A percentile compares a stretch with the other conserved stretches of the same genome.
Evolutionary conservation across 2,113 vertebrate genomes (phyloP).

Genomic region (Trichechus manatus): DNA sequence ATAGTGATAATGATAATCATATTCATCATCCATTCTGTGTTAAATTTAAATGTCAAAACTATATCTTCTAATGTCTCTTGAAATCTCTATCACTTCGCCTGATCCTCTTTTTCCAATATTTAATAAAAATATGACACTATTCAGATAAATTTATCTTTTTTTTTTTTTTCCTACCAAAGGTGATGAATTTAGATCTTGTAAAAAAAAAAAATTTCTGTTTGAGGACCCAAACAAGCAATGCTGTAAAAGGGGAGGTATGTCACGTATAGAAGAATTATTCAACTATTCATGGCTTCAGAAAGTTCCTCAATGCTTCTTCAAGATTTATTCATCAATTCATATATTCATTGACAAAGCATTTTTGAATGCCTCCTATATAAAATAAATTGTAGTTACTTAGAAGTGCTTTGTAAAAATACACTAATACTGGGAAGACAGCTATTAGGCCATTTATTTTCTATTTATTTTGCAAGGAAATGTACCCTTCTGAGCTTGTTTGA

Average conservation of each 20-base stretch:
- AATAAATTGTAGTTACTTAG: constrained; percentile 56
- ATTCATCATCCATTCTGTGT: neutral
- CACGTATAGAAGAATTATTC: neutral
- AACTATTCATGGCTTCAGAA: neutral
- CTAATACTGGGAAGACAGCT: neutral
- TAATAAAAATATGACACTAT: neutral
- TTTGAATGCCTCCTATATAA: constrained; percentile 5
- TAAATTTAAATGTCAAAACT: neutral
- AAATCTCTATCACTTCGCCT: neutral
- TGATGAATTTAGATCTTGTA: neutral
- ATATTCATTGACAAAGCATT: neutral
- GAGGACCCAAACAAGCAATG: neutral
- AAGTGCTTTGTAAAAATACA: constrained; percentile 24
- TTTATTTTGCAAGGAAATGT: constrained; percentile 38
- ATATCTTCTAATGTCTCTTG: neutral
- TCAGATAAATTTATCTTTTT: neutral
- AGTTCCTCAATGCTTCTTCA: neutral
- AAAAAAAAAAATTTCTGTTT: neutral
- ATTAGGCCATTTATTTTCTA: neutral
- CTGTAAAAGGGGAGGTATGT: neutral
- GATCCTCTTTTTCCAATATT: neutral
- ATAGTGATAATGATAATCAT: too few relatives aligned
- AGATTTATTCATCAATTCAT: neutral
- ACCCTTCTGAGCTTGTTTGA: constrained; percentile 33
- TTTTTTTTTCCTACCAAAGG: neutral